Percentiles rank a stretch among this genome's conserved stretches.
phyloP scores from a whole-genome alignment of 37 sponge, comb jelly and placozoan species.

The Cliona cf. orientalis region DNA sequence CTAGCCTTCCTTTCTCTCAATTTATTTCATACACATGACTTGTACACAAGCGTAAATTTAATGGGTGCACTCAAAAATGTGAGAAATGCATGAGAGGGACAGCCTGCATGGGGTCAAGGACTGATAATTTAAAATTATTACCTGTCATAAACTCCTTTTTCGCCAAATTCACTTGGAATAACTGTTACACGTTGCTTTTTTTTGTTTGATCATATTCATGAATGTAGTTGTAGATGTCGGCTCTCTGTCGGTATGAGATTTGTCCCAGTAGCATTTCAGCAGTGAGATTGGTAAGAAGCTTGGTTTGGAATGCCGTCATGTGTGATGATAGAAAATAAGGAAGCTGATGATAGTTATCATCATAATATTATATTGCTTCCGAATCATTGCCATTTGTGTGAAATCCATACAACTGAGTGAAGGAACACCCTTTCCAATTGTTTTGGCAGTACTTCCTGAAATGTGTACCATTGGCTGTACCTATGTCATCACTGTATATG shows the following conservation, averaged over 20 bases:
- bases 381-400: neutral
- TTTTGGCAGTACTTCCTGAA: slow-evolving; percentile 12
- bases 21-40: no score
- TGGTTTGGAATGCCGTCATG: slow-evolving; percentile 2
- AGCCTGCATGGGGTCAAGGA: no score
- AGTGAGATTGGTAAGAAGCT: neutral
- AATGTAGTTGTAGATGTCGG: no score
- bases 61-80: no score
- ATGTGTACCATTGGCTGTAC: neutral
- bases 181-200: no score
- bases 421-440: slow-evolving; percentile 9
- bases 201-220: no score
- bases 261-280: slow-evolving; percentile 30
- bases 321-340: slow-evolving; percentile 3
- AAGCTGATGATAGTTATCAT: slow-evolving; percentile 8
- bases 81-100: no score
- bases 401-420: slow-evolving; percentile 23
- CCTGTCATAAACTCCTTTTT: no score
- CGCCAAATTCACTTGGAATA: no score
- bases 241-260: neutral
- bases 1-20: no score
- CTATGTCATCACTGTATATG: neutral
- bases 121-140: no score
- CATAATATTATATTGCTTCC: neutral
- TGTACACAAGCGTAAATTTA: no score